phyloP scores from a whole-genome alignment of 2,888 invertebrate genomes.

The Ophioninae sp. region DNA sequence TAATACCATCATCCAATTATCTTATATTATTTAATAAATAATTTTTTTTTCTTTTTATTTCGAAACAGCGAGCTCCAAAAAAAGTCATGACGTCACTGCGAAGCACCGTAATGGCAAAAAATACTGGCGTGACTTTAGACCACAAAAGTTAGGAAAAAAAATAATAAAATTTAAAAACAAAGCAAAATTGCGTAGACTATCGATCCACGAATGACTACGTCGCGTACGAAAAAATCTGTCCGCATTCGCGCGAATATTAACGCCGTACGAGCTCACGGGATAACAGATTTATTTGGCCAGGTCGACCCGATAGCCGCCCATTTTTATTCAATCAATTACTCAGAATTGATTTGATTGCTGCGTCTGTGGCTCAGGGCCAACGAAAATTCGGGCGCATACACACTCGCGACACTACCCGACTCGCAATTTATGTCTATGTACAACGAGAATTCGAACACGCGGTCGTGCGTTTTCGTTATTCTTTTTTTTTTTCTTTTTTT shows the following conservation, averaged over 20 bases:
- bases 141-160: not conserved
- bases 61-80: not conserved
- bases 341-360: constrained; percentile 66
- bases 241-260: constrained; percentile 35
- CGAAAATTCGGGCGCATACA: constrained; percentile 9
- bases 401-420: constrained; percentile 15
- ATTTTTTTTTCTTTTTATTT: not conserved
- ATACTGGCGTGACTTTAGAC: not conserved
- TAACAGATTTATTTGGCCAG: constrained; percentile 58
- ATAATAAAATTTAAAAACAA: constrained; percentile 1
- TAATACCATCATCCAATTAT: too few relatives aligned
- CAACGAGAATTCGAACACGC: constrained; percentile 23
- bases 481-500: not conserved
- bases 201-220: constrained; percentile 31
- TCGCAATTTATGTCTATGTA: constrained; percentile 11
- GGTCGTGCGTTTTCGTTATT: constrained; percentile 16
- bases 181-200: constrained; percentile 6
- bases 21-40: too few relatives aligned
- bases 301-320: constrained; percentile 36
- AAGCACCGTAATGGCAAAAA: not conserved
- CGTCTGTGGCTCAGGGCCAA: constrained; percentile 56
- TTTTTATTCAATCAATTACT: constrained; percentile 65
- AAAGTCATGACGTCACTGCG: not conserved
- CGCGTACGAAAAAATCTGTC: constrained; percentile 16
- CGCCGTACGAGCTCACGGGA: constrained; percentile 22